Conservation (phyloP, 1,140 invertebrate species). For the Aphelenchoides besseyi region DNA sequence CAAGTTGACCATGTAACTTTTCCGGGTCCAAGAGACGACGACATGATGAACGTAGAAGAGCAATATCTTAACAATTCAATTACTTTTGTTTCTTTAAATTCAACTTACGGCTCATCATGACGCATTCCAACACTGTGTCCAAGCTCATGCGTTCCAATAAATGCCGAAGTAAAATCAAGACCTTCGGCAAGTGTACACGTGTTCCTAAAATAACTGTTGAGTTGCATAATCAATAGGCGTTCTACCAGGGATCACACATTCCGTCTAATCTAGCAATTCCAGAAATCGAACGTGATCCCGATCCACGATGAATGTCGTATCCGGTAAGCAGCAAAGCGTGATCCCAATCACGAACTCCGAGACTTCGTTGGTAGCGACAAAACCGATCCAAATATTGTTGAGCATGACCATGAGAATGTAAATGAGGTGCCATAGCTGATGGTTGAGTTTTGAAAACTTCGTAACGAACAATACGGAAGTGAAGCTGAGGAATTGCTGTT, state of each 20-base stretch:
- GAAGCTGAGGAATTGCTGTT: conserved; percentile 52
- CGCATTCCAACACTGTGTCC: conserved; percentile 62
- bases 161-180: conserved; percentile 61
- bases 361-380: conserved; percentile 57
- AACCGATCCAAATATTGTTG: conserved; percentile 59
- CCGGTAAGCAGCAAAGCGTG: conserved; percentile 61
- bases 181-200: conserved; percentile 58
- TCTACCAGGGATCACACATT: conserved; percentile 61
- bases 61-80: conserved; percentile 42
- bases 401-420: conserved; percentile 59
- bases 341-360: conserved; percentile 60
- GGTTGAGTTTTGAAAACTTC: conserved; percentile 60
- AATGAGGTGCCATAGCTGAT: conserved; percentile 53
- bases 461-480: conserved; percentile 57
- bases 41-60: conserved; percentile 62
- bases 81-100: no score
- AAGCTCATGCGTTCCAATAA: conserved; percentile 61
- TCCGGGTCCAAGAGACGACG: conserved; percentile 64
- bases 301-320: conserved; percentile 48
- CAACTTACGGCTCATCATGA: conserved; percentile 58
- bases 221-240: conserved; percentile 44
- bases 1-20: conserved; percentile 65
- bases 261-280: conserved; percentile 61
- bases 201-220: neutral
- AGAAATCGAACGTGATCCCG: conserved; percentile 60